Evolutionary conservation across 2,888 invertebrate genomes (phyloP).

Genomic region (Noctua comes): DNA sequence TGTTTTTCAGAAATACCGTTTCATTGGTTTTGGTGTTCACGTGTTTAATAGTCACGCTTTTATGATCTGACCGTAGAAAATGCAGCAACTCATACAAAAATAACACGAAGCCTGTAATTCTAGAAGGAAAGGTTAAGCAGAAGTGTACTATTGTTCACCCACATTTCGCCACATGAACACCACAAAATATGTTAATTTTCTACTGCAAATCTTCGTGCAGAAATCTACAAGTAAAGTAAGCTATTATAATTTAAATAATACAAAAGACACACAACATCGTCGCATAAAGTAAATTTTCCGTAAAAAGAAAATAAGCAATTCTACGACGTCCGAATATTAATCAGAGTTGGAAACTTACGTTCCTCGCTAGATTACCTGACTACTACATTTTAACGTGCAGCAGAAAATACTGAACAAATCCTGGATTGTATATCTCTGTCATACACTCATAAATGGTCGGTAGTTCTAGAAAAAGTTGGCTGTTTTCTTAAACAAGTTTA

Average conservation of each 20-base stretch:
- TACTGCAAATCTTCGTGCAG: background rate
- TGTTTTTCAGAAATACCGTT: background rate
- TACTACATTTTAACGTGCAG: conserved; percentile 42
- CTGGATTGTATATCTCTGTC: conserved; percentile 43
- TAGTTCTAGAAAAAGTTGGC: conserved; percentile 12
- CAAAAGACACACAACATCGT: background rate
- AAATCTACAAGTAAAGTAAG: background rate
- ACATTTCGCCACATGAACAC: background rate
- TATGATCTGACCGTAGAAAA: background rate
- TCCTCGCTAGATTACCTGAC: conserved; percentile 25
- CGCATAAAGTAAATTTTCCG: conserved; percentile 3
- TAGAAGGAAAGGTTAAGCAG: background rate
- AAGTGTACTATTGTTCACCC: background rate
- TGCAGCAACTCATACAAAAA: background rate
- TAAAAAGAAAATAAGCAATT: conserved; percentile 31
- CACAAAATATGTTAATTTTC: background rate
- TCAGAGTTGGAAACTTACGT: conserved; percentile 8
- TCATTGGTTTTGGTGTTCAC: background rate
- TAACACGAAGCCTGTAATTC: background rate
- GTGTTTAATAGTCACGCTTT: background rate
- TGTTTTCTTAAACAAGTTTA: conserved; percentile 20
- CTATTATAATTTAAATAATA: background rate
- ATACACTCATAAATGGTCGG: conserved; percentile 26
- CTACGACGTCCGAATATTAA: conserved; percentile 25
- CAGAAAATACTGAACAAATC: conserved; percentile 27